Evolutionary conservation across 1,140 invertebrate genomes (phyloP).

Genomic region (Papilio helenus): DNA sequence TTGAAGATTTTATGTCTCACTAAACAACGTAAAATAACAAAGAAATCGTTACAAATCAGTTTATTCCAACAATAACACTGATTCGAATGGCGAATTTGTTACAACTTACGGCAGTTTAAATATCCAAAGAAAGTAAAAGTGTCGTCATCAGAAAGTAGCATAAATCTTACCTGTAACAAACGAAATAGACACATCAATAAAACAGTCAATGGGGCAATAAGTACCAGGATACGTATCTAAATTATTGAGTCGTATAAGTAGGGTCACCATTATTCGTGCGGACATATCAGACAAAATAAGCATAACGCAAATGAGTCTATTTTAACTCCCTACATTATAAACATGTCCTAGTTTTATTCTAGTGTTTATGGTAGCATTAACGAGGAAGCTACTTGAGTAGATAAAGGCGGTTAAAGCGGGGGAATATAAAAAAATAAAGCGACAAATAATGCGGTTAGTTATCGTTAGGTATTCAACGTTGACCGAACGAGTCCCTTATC

Average conservation of each 20-base stretch:
- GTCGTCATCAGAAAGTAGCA: slow-evolving; percentile 47
- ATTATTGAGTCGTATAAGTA: slow-evolving; percentile 48
- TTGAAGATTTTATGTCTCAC: neutral
- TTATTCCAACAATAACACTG: slow-evolving; percentile 29
- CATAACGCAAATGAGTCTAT: neutral
- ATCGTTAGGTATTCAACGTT: slow-evolving; percentile 10
- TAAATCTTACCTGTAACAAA: slow-evolving; percentile 61
- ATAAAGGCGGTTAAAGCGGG: slow-evolving; percentile 25
- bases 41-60: slow-evolving; percentile 35
- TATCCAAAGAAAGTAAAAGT: slow-evolving; percentile 56
- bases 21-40: slow-evolving; percentile 16
- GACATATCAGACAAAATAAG: neutral
- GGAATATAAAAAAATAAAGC: slow-evolving; percentile 27
- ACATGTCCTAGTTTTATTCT: slow-evolving; percentile 5
- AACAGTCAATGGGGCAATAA: slow-evolving; percentile 48
- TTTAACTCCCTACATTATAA: neutral
- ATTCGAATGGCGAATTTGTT: slow-evolving; percentile 42
- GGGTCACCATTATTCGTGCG: slow-evolving; percentile 7
- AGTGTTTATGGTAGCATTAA: slow-evolving; percentile 23
- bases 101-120: slow-evolving; percentile 39
- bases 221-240: slow-evolving; percentile 45
- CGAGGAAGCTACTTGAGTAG: slow-evolving; percentile 20
- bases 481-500: slow-evolving; percentile 16
- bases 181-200: slow-evolving; percentile 53
- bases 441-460: slow-evolving; percentile 31